Evolutionary conservation across 2,797 vertebrate genomes (phyloP).

Genomic region (Ataeniobius toweri): DNA sequence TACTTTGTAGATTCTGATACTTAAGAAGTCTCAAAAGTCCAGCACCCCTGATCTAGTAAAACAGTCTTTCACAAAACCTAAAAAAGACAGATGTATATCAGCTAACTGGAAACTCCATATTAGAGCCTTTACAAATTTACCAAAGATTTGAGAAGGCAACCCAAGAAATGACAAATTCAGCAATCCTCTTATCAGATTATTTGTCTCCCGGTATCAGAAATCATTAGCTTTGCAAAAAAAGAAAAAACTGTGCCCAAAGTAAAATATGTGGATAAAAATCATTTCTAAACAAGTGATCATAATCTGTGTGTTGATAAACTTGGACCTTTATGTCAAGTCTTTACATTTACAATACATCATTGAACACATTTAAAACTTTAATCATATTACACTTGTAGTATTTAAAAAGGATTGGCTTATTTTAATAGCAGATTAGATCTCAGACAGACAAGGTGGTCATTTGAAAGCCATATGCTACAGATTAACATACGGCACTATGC

Average conservation of each 20-base stretch:
- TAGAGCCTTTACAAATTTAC: constrained; percentile 59
- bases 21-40: constrained; percentile 59
- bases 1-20: constrained; percentile 46
- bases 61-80: constrained; percentile 51
- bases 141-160: constrained; percentile 53
- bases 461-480: constrained; percentile 81
- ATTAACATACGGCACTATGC: constrained; percentile 67
- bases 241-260: not conserved
- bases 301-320: constrained; percentile 41
- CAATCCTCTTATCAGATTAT: constrained; percentile 71
- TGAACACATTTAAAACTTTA: constrained; percentile 64
- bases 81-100: constrained; percentile 53
- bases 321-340: constrained; percentile 32
- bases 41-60: constrained; percentile 55
- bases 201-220: constrained; percentile 39
- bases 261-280: constrained; percentile 21
- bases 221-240: constrained; percentile 21
- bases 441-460: constrained; percentile 77
- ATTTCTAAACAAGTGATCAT: constrained; percentile 32
- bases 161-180: constrained; percentile 43
- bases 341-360: constrained; percentile 26
- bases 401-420: constrained; percentile 78
- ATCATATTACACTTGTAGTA: constrained; percentile 79
- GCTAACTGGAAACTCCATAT: constrained; percentile 51
- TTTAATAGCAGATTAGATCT: constrained; percentile 80